Conservation (phyloP, 2,888 invertebrate species). For the Cantharis rustica region DNA sequence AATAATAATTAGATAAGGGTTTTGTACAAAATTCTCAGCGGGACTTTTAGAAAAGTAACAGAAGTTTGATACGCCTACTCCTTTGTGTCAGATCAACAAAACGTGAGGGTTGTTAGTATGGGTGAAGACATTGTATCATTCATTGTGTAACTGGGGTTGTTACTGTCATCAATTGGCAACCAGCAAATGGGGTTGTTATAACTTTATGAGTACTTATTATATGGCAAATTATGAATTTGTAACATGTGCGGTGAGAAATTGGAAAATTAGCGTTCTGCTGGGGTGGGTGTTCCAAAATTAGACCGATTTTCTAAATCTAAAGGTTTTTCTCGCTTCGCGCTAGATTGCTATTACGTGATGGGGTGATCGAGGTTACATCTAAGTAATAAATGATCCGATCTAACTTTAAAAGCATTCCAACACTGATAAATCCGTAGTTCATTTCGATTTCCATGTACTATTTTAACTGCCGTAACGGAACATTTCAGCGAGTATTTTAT, state of each 20-base stretch:
- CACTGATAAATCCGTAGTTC: conserved; percentile 21
- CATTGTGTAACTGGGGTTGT: conserved; percentile 28
- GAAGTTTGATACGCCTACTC: conserved; percentile 27
- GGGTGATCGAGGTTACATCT: conserved; percentile 1
- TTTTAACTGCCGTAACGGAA: conserved; percentile 23
- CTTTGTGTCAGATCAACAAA: conserved; percentile 14
- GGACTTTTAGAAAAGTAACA: conserved; percentile 27
- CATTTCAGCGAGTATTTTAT: conserved; percentile 25
- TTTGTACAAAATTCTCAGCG: conserved; percentile 14
- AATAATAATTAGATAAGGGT: neutral
- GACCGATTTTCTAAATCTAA: neutral
- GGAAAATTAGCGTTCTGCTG: conserved; percentile 23
- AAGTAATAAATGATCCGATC: conserved; percentile 14
- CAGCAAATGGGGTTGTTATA: conserved; percentile 33
- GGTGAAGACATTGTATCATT: conserved; percentile 28
- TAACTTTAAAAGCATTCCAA: conserved; percentile 27
- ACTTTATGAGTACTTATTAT: conserved; percentile 33
- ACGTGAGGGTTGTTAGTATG: conserved; percentile 17
- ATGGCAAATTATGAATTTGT: conserved; percentile 32
- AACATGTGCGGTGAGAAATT: conserved; percentile 31
- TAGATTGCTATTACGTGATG: neutral
- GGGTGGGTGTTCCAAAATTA: conserved; percentile 4
- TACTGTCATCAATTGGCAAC: conserved; percentile 26
- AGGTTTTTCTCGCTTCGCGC: conserved; percentile 2
- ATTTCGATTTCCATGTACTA: conserved; percentile 8